Evolutionary conservation across 1,140 invertebrate species (phyloP).

Genomic region (Brachionus calyciflorus): DNA sequence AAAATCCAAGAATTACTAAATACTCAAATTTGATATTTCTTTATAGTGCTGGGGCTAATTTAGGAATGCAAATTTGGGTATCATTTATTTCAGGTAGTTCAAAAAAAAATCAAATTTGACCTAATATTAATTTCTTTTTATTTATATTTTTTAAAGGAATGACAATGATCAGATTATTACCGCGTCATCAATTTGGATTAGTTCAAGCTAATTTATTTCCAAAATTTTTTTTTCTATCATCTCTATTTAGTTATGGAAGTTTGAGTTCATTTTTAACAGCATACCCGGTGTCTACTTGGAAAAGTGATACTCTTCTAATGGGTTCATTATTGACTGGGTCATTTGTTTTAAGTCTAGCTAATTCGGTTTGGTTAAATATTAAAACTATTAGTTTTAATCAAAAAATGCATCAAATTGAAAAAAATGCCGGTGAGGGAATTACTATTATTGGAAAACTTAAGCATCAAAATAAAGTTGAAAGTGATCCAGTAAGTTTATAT

Average conservation of each 20-base stretch:
- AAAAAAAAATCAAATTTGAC: background rate
- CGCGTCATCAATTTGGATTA: slow-evolving; percentile 40
- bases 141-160: slow-evolving; percentile 3
- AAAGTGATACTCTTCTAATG: background rate
- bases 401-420: slow-evolving; percentile 39
- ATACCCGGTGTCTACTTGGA: background rate
- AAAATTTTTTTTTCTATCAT: slow-evolving; percentile 10
- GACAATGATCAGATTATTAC: slow-evolving; percentile 34
- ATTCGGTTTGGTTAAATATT: slow-evolving; percentile 20
- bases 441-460: slow-evolving; percentile 34
- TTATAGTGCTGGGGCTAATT: background rate
- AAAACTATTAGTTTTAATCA: slow-evolving; percentile 26
- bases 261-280: slow-evolving; percentile 7
- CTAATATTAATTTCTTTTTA: background rate
- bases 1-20: background rate
- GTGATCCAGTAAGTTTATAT: slow-evolving; percentile 23
- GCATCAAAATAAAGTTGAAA: slow-evolving; percentile 10
- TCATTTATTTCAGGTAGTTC: slow-evolving; percentile 25
- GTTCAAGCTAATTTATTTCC: slow-evolving; percentile 29
- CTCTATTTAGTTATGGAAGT: slow-evolving; percentile 27
- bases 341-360: background rate
- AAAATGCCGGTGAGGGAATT: slow-evolving; percentile 31
- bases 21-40: slow-evolving; percentile 20
- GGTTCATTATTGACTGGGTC: background rate
- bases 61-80: slow-evolving; percentile 38